Evolutionary conservation across 2,888 invertebrate genomes (phyloP).

Genomic region (Cantharis rustica): DNA sequence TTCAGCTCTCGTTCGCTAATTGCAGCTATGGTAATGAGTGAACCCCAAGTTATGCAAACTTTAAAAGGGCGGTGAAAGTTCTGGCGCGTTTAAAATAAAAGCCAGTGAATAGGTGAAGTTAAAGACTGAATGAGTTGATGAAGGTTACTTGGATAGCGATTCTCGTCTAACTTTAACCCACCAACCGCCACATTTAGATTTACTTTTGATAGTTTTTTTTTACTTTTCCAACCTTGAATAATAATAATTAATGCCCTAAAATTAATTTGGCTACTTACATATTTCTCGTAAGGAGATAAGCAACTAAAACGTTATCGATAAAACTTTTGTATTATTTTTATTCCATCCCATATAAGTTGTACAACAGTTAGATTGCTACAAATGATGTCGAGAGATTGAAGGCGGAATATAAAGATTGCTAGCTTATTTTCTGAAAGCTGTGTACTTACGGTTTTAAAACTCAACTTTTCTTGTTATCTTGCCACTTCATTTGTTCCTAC

Average conservation of each 20-base stretch:
- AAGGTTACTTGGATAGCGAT: conserved; percentile 24
- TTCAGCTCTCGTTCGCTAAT: conserved; percentile 50
- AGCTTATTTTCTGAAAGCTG: conserved; percentile 34
- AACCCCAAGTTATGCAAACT: conserved; percentile 51
- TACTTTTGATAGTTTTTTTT: conserved; percentile 11
- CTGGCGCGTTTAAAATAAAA: conserved; percentile 43
- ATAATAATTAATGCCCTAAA: not conserved
- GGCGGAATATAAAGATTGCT: conserved; percentile 28
- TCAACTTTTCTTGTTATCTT: conserved; percentile 33
- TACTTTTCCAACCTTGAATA: not conserved
- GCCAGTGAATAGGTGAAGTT: conserved; percentile 36
- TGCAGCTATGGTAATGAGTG: conserved; percentile 48
- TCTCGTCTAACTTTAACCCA: not conserved
- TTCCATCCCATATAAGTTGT: conserved; percentile 1
- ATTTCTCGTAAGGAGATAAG: not conserved
- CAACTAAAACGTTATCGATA: not conserved
- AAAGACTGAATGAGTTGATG: conserved; percentile 21
- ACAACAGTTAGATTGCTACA: conserved; percentile 8
- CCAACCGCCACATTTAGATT: conserved; percentile 12
- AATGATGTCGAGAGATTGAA: conserved; percentile 15
- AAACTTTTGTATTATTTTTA: conserved; percentile 2
- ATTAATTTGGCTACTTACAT: not conserved
- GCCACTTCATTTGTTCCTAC: conserved; percentile 32
- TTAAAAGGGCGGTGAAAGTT: conserved; percentile 48
- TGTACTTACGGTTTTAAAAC: conserved; percentile 32